Conservation (phyloP, 23 tunicate genomes). For the Oikopleura albicans region DNA sequence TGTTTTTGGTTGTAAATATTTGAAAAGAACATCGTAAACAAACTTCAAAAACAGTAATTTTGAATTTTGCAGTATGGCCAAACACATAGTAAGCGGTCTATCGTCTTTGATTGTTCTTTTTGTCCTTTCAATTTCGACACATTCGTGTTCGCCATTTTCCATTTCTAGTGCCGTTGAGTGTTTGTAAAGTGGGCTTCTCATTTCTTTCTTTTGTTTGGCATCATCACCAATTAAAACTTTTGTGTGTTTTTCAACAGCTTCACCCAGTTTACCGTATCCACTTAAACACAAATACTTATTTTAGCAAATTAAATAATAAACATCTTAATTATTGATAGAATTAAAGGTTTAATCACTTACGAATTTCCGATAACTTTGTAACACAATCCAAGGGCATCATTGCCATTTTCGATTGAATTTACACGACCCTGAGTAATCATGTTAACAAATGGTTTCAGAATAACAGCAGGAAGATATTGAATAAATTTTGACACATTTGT, state of each 20-base stretch:
- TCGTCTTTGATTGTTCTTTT: background rate
- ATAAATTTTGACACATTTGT: background rate
- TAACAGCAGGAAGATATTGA: background rate
- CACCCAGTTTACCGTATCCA: conserved; percentile 8
- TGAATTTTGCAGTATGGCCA: background rate
- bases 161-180: background rate
- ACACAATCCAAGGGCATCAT: background rate
- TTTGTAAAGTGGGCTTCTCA: background rate
- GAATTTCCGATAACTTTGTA: background rate
- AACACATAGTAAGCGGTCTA: background rate
- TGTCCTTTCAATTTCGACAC: background rate
- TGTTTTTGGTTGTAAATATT: background rate
- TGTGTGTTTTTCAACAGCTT: background rate
- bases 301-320: too few species aligned
- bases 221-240: background rate
- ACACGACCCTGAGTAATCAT: background rate
- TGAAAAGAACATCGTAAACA: background rate
- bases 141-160: background rate
- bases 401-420: background rate
- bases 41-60: background rate
- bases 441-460: background rate
- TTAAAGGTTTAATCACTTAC: too few species aligned
- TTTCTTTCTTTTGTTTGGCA: background rate
- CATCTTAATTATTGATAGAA: too few species aligned
- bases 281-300: background rate